phyloP scores from a whole-genome alignment of 2,113 vertebrate species.

The Ovis canadensis region DNA sequence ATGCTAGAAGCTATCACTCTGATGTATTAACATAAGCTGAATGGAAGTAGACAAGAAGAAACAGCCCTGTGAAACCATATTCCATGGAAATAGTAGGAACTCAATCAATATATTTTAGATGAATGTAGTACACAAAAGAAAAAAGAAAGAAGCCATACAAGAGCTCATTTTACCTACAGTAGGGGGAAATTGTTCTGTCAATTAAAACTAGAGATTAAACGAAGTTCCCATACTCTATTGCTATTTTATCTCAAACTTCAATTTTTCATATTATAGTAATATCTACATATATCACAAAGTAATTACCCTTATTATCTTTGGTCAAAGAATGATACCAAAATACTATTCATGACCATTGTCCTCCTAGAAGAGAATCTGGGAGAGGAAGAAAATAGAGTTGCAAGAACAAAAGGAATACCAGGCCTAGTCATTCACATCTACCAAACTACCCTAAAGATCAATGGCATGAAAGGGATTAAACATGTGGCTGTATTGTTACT shows the following conservation, averaged over 20 bases:
- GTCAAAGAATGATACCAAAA: constrained; percentile 15
- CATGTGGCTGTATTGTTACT: not conserved
- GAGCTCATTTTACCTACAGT: not conserved
- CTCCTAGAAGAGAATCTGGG: not conserved
- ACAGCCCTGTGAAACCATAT: not conserved
- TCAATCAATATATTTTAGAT: not conserved
- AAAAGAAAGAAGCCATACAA: not conserved
- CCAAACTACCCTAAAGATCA: not conserved
- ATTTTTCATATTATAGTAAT: constrained; percentile 5
- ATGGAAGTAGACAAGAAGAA: not conserved
- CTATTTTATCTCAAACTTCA: constrained; percentile 27
- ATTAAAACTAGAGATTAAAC: not conserved
- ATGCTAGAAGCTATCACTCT: not conserved
- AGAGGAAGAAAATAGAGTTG: not conserved
- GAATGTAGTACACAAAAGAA: not conserved
- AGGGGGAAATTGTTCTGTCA: not conserved
- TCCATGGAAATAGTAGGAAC: not conserved
- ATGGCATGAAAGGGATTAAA: not conserved
- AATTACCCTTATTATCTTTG: not conserved
- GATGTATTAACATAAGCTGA: not conserved
- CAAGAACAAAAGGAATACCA: not conserved
- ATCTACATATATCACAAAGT: not conserved
- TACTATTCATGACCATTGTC: not conserved
- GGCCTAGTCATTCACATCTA: not conserved
- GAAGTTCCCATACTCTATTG: not conserved